A percentile compares a stretch with the other conserved stretches of the same genome.
phyloP scores from a whole-genome alignment of 2,113 vertebrate genomes.

The Toxotes chatareus region DNA sequence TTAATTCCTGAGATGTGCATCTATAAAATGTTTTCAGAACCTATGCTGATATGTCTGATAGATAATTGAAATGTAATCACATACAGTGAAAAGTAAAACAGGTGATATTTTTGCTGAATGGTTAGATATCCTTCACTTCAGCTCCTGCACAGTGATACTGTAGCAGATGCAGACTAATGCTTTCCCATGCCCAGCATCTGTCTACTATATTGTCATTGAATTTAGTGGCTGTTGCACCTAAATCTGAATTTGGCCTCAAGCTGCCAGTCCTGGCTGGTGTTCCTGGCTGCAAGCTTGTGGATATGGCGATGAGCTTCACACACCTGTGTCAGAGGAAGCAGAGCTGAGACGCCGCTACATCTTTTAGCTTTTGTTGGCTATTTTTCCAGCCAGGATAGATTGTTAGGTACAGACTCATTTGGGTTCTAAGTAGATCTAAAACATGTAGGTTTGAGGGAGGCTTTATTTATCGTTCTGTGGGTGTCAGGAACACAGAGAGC shows the following conservation, averaged over 20 bases:
- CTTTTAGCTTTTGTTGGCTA: constrained; percentile 10
- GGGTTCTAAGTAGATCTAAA: constrained; percentile 17
- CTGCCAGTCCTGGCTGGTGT: constrained; percentile 52
- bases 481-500: constrained; percentile 24
- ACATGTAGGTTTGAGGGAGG: not conserved
- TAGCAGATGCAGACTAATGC: constrained; percentile 38
- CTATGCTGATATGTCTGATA: constrained; percentile 30
- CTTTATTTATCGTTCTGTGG: constrained; percentile 28
- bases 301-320: constrained; percentile 30
- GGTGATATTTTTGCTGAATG: constrained; percentile 26
- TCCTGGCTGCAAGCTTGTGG: constrained; percentile 49
- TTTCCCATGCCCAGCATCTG: constrained; percentile 52
- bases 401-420: not conserved
- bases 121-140: constrained; percentile 15
- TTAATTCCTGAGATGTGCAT: constrained; percentile 60
- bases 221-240: constrained; percentile 48
- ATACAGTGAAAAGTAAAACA: constrained; percentile 28
- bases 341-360: constrained; percentile 5
- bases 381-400: not conserved
- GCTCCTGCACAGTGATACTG: constrained; percentile 19
- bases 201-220: constrained; percentile 48
- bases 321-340: constrained; percentile 50
- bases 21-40: constrained; percentile 46
- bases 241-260: constrained; percentile 62
- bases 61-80: constrained; percentile 46